Conservation (phyloP, 2,113 vertebrate genomes). For the Heterotilapia buettikoferi region DNA sequence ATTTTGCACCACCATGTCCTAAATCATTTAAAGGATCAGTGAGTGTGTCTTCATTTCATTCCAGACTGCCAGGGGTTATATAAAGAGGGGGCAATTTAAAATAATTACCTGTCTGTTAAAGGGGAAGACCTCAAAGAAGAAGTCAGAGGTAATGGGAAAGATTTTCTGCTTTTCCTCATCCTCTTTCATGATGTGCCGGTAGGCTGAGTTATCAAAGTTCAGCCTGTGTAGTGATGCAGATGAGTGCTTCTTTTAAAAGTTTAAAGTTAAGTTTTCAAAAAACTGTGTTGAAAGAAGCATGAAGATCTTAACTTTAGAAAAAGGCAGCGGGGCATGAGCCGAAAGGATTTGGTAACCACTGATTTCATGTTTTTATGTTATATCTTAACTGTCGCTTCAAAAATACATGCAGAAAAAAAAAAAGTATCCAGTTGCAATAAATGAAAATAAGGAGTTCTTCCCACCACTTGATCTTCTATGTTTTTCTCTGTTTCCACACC, state of each 20-base stretch:
- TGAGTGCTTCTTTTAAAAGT: not conserved
- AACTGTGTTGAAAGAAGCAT: not conserved
- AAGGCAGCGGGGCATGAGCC: not conserved
- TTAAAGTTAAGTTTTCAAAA: not conserved
- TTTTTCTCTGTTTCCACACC: constrained; percentile 23
- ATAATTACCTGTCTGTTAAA: constrained; percentile 73
- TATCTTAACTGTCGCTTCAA: not conserved
- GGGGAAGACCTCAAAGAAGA: constrained; percentile 77
- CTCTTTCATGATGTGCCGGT: constrained; percentile 75
- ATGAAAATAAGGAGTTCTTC: not conserved
- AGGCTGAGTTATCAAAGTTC: constrained; percentile 78
- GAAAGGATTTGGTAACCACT: not conserved
- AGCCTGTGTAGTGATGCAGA: constrained; percentile 41
- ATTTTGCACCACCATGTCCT: constrained; percentile 78
- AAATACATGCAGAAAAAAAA: fast-evolving
- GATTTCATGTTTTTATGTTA: not conserved
- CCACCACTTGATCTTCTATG: not conserved
- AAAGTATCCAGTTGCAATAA: not conserved
- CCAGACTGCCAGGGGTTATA: not conserved
- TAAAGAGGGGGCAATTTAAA: not conserved
- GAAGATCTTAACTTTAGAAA: not conserved
- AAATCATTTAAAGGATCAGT: not conserved
- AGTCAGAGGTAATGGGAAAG: constrained; percentile 73
- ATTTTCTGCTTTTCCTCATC: constrained; percentile 74
- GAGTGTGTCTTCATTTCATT: not conserved